Base-by-base conservation (phyloP, 2,797 vertebrate genomes). In the Acipenser oxyrinchus region DNA sequence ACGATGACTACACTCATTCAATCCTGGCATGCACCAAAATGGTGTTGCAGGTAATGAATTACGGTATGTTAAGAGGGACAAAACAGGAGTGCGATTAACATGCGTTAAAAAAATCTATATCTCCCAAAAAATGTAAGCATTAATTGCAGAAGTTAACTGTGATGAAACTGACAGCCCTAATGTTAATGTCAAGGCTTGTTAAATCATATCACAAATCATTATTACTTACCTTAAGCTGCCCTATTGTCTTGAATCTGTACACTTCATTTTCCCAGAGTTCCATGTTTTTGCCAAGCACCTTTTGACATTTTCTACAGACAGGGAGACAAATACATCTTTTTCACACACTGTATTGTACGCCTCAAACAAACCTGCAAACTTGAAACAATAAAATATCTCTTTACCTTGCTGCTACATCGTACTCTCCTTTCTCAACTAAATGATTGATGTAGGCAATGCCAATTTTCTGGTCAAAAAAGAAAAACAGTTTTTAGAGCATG, bases 231-330 rank as follows among this genome's bases (percentile, higher is more conserved):
- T 98, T 99, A 63, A 99, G 82, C 74, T 99, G 96, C 50, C 94
- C 95, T 67, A 99, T 98, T 81, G 93, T 95, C 87, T 94, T 99
- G 81, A 99, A 99, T 68, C 93, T 90, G 80, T 95, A 97, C 18
- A 98, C 97, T 87, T 99, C 94, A 75, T 95, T 96, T 82, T 99
- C 97, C 97, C 97, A 99, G 12, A 99, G 88, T 66, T 95, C 94
- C 89, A 96, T 95, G 84, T 98, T 99, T 87, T 97, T 99, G 51
- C 97, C 96, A 67, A 99, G 93, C 78, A 99, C 95, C 79, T 97
- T 99, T 80, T 98, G 96, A 79, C 96, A 99, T 79, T 98, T 99
- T 72, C 97, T 99, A 78, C 63, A 78, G 67, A 12, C 3, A 11
- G 8, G 66, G 51, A 23, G 0, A 68, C 9, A 55, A 7, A 49